These are phyloP conservation scores for Egretta garzetta DNA, from an alignment of 2,113 vertebrate species.

Conservation along the genomic window DNA sequence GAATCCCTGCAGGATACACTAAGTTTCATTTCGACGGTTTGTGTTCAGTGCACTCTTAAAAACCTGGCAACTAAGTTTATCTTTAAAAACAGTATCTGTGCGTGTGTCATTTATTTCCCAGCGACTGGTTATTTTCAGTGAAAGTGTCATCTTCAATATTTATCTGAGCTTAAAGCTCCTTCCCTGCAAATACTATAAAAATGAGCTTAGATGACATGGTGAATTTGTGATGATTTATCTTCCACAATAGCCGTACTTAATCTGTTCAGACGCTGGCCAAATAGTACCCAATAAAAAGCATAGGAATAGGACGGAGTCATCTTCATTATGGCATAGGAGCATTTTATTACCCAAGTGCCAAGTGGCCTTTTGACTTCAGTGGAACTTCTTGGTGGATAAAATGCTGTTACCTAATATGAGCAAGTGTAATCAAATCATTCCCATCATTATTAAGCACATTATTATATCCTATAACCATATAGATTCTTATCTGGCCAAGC, in stretches of 20 bases:
- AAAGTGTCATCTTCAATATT: conserved; percentile 48
- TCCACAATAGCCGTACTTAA: conserved; percentile 18
- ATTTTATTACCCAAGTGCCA: neutral
- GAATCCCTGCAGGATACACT: neutral
- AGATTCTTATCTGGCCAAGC: neutral
- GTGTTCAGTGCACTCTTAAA: neutral
- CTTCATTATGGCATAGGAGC: neutral
- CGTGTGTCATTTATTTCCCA: conserved; percentile 50
- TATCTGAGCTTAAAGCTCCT: conserved; percentile 37
- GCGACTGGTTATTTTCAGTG: conserved; percentile 36
- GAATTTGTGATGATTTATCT: conserved; percentile 49
- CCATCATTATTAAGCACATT: neutral
- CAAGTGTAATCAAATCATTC: neutral
- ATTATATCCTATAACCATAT: neutral
- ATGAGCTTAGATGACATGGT: conserved; percentile 17
- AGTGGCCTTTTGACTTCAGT: neutral
- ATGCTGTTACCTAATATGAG: neutral
- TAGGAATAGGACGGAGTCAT: neutral
- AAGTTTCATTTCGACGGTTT: neutral
- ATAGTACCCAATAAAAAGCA: neutral
- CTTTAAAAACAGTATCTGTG: conserved; percentile 31
- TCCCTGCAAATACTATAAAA: conserved; percentile 44
- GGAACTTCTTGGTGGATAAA: neutral
- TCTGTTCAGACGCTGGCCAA: conserved; percentile 5
- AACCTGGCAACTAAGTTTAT: neutral